These are phyloP conservation scores for Siniperca undulata DNA, from an alignment of 2,797 vertebrate genomes.

Conservation along the genomic window DNA sequence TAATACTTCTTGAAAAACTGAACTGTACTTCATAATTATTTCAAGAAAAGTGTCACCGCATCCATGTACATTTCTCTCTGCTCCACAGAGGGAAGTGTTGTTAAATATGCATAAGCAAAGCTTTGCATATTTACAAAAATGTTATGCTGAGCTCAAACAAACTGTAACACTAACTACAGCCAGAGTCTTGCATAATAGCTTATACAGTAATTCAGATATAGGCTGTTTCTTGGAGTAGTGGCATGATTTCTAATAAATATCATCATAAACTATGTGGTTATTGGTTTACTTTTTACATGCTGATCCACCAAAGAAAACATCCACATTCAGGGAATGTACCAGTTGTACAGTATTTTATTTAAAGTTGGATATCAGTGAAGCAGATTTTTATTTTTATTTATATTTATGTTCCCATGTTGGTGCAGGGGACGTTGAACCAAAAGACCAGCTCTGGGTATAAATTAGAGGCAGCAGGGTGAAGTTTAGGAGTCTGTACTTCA, in stretches of 20 bases:
- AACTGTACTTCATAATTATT: slow-evolving; percentile 6
- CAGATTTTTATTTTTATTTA: background rate
- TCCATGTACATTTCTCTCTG: slow-evolving; percentile 6
- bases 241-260: background rate
- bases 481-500: slow-evolving; percentile 18
- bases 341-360: background rate
- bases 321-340: background rate
- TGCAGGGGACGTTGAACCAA: background rate
- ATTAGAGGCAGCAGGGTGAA: background rate
- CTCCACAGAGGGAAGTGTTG: slow-evolving; percentile 8
- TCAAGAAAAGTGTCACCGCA: slow-evolving; percentile 5
- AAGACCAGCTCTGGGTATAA: background rate
- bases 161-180: slow-evolving; percentile 6
- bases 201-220: background rate
- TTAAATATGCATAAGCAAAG: slow-evolving; percentile 46
- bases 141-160: slow-evolving; percentile 26
- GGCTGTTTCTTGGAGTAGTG: background rate
- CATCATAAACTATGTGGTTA: background rate
- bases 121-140: slow-evolving; percentile 19
- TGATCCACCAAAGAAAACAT: background rate
- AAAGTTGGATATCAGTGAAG: background rate
- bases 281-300: background rate
- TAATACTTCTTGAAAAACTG: background rate
- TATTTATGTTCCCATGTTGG: background rate
- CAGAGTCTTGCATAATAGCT: background rate